Evolutionary conservation across 2,888 invertebrate species (phyloP), one percentile per base, ranked within the genome.

Genomic region (Gymnosoma rotundatum): DNA sequence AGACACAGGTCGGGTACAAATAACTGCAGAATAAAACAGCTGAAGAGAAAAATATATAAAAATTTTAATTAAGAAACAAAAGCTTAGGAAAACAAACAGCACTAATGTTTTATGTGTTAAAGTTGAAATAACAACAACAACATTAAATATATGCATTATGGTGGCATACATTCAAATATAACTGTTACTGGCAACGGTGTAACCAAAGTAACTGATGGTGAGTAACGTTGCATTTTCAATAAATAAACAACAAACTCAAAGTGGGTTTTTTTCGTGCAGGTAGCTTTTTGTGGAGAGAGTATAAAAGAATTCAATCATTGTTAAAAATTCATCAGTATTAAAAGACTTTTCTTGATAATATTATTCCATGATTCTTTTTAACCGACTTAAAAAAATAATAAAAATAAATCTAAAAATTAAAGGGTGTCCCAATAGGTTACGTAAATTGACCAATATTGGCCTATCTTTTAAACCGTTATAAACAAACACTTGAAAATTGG

Each of bases 191-290:
- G 70, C 81, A 82, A 82, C 81, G 70, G 75, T 21, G 81, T 82
- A 82, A 82, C 81, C 75, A 76, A 76, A 70, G 75, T 76, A 82
- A 82, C 81, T 75, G 81, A 82, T 60, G 58, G 70, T 76, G 75
- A 82, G 75, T 64, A 82, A 82, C 70, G 52, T 64, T 76, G 75
- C 63, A 70, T 64, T 79, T 48, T 36, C 12, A 60, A 38, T 20
- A 56, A 61, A 72, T 54, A 64, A 56, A 72, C 63, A 70, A 56
- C 12, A 14, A 32, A 78, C 42, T 21, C 63, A 78, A 78, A 66
- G 64, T 73, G 66, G 73, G 73, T 52, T 66, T 58, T 79, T 42
- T 79, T 38, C 52, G 38, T 73, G 42, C 42, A 56, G 38, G 32
- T n/a, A n/a, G 10, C 16, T 56, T 21, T 7, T 32, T 1, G n/a